Evolutionary conservation across 1,140 invertebrate species (phyloP).

Genomic region (Drosophila carrolli): DNA sequence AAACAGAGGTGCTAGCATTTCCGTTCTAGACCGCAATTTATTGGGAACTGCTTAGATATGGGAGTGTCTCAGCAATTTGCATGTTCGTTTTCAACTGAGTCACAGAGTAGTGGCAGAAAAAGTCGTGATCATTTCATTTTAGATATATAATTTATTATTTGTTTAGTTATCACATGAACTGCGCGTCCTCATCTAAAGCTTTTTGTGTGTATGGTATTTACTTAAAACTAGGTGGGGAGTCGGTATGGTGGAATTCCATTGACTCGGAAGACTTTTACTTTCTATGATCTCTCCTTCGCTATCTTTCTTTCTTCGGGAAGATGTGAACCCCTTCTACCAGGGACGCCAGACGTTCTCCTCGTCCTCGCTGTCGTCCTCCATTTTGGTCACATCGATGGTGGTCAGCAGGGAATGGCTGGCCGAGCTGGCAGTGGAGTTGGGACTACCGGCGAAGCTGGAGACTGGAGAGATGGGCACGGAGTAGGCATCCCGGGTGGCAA

Average conservation of each 20-base stretch:
- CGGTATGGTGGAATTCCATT: conserved; percentile 24
- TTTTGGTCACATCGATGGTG: conserved; percentile 67
- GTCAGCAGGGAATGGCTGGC: conserved; percentile 65
- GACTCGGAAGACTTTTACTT: conserved; percentile 70
- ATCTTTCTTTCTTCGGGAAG: background rate
- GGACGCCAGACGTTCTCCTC: conserved; percentile 88
- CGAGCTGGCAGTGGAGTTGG: conserved; percentile 65
- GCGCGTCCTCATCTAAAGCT: conserved; percentile 63
- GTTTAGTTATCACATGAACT: conserved; percentile 77
- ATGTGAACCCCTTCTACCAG: conserved; percentile 85
- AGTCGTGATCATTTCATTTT: conserved; percentile 50
- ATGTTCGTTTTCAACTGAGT: background rate
- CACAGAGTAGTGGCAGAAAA: conserved; percentile 19
- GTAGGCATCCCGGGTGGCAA: conserved; percentile 70
- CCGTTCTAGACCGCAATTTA: conserved; percentile 40
- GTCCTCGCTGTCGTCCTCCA: conserved; percentile 83
- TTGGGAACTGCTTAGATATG: background rate
- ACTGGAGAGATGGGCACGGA: conserved; percentile 79
- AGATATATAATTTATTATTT: conserved; percentile 68
- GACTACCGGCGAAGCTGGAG: conserved; percentile 77
- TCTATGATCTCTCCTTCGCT: conserved; percentile 16
- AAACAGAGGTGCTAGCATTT: conserved; percentile 29
- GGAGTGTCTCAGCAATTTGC: conserved; percentile 39
- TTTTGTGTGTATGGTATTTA: conserved; percentile 32
- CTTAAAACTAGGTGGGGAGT: conserved; percentile 50